Evolutionary conservation across 2,113 vertebrate genomes (phyloP), one percentile per base, ranked within the genome.

Genomic region (Platanista minor): DNA sequence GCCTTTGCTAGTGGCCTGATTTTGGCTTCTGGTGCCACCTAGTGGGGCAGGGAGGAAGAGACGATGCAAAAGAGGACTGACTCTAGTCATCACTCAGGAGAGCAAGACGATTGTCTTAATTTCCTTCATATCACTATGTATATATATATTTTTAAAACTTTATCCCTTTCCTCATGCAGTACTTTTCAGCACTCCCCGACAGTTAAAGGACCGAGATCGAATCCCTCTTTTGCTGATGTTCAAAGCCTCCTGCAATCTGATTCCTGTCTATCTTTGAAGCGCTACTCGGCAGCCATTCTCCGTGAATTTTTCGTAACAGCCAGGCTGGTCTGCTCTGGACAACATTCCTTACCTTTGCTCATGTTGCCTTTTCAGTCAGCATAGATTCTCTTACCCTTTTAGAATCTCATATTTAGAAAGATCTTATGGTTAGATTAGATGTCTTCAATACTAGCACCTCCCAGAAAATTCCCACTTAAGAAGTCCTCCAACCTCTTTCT

Each of bases 1-100:
- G 29, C 13, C 72, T 81, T 95, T 64, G 3, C 39, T n/a, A 17
- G 31, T 59, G 71, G 59, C 41, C 62, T 95, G 96, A 33, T 95
- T 97, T 97, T 95, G 90, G 92, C 95, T 96, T 97, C 80, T 96
- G 77, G 89, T 82, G 96, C 97, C 98, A 98, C 95, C 97, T 98
- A 96, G 96, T 96, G 97, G 97, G 11, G 21, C 67, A 41, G 80
- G 36, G 43, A 54, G 29, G 77, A 92, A 91, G 62, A 61, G 46
- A 84, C 0, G 46, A 54, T 25, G 27, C 23, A 12, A 91, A 52
- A 64, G n/a, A 84, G 43, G 12, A 6, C 43, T 54, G 21, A 69
- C 0, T 7, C 4, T 4, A 75, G 25, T 90, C 52, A 31, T 39
- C 4, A 2, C 23, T 20, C 25, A 17, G 33, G 17, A 59, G 66